Percentiles rank a stretch among this genome's conserved stretches.
Conservation (phyloP, 2,113 vertebrate genomes). For the Siniperca chuatsi region DNA sequence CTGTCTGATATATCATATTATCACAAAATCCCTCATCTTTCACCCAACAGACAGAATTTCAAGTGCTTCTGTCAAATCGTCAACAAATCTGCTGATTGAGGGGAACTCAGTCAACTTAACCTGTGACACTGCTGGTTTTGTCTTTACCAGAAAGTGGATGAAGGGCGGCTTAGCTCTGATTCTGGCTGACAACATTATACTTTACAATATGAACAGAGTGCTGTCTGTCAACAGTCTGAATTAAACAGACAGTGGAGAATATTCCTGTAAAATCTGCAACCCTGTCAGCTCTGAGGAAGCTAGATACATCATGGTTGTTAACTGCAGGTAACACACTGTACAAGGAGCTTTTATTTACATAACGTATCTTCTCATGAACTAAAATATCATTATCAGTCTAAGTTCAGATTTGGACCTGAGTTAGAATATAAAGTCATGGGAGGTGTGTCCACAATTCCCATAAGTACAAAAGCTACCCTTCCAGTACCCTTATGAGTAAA, state of each 20-base stretch:
- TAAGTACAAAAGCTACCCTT: too few relatives aligned
- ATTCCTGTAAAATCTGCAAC: slow-evolving; percentile 65
- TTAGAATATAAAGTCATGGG: too few relatives aligned
- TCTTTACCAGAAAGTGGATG: slow-evolving; percentile 48
- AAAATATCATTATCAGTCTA: too few relatives aligned
- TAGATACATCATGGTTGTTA: slow-evolving; percentile 27
- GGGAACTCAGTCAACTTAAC: slow-evolving; percentile 35
- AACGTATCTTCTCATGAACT: too few relatives aligned
- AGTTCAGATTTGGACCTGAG: too few relatives aligned
- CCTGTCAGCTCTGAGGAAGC: slow-evolving; percentile 18
- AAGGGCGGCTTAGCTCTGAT: slow-evolving; percentile 53
- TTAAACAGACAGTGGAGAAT: slow-evolving; percentile 53
- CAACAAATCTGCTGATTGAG: slow-evolving; percentile 25
- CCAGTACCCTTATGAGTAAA: too few relatives aligned
- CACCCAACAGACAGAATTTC: slow-evolving; percentile 56
- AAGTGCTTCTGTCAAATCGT: slow-evolving; percentile 4
- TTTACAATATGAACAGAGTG: slow-evolving; percentile 46
- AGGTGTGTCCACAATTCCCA: too few relatives aligned
- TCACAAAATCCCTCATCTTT: not conserved
- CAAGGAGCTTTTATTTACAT: not conserved
- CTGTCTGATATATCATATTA: too few relatives aligned
- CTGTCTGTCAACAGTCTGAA: slow-evolving; percentile 53
- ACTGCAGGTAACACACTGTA: slow-evolving; percentile 56
- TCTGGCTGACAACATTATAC: slow-evolving; percentile 12
- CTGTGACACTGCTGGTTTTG: slow-evolving; percentile 35